Base-by-base conservation (phyloP, 1,140 invertebrate genomes). In the Plutomurus gul region DNA sequence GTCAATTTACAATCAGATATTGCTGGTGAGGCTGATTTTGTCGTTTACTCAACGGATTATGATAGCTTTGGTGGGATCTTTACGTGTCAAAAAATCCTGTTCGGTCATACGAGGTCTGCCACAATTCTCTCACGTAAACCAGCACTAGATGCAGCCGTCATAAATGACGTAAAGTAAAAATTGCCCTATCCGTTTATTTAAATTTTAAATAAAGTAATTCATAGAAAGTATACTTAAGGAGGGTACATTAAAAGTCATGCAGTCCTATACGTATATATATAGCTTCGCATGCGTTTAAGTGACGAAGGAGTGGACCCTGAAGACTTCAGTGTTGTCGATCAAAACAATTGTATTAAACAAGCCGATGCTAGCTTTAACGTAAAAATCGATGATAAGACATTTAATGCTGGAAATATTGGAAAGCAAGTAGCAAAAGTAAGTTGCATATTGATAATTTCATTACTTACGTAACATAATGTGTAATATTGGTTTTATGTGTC, bases 11-110 rank as follows among this genome's bases (percentile, higher is more conserved):
- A n/a, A n/a, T n/a, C 84, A 94, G 93, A 90, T 86, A 87, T 94
- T 36, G 92, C 91, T 3, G 93, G 93, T 4, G 90, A 89, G 46
- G 91, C 93, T 0, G 90, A 90, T 10, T 94, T 93, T 85, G 91
- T 91, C 1, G 87, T 95, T 0, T 89, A 94, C 82, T 87, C 88
- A 60, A 94, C 93, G 0, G 93, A 95, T 84, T 95, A 95, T 82
- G 87, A 87, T 0, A 91, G 87, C 1, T 94, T 93, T 84, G 93
- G 92, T 4, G 92, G 89, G 36, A 89, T 95, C 18, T 95, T 92
- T 85, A 92, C 92, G 0, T 95, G 94, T 81, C 94, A 95, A 86
- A 92, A 91, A 85, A 82, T 94, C 16, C 86, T 88, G 1, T 91
- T 94, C 77, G 91, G 90, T 1, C 91, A 95, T 85, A 88, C 93